Conservation (phyloP, 2,113 vertebrate genomes). For the Xenopus borealis region DNA sequence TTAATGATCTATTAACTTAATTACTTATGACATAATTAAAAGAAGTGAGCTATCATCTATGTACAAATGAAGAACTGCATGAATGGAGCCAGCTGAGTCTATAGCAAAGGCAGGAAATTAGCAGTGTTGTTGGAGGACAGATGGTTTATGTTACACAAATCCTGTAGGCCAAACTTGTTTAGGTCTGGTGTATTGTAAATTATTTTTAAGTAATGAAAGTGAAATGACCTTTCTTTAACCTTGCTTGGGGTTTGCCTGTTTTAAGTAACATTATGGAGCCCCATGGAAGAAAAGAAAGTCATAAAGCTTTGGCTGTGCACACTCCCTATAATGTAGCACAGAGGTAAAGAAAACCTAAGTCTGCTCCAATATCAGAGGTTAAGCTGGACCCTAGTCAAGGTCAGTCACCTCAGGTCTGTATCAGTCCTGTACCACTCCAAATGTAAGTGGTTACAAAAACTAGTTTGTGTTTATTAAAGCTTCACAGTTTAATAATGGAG, state of each 20-base stretch:
- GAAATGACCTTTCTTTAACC: conserved; percentile 78
- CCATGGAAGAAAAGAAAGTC: conserved; percentile 71
- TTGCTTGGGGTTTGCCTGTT: conserved; percentile 65
- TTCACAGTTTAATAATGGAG: too few relatives aligned
- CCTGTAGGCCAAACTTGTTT: conserved; percentile 83
- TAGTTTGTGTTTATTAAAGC: too few relatives aligned
- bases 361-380: background rate
- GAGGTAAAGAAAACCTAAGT: conserved; percentile 67
- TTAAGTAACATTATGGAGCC: conserved; percentile 65
- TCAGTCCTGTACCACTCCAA: too few relatives aligned
- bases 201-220: conserved; percentile 82
- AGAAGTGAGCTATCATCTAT: background rate
- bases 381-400: too few relatives aligned
- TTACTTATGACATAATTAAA: background rate
- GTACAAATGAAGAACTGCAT: conserved; percentile 53
- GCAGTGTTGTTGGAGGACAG: conserved; percentile 81
- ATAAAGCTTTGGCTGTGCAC: conserved; percentile 70
- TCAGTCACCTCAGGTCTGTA: too few relatives aligned
- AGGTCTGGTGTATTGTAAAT: conserved; percentile 82
- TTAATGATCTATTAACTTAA: too few relatives aligned
- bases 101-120: conserved; percentile 72
- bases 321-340: conserved; percentile 70
- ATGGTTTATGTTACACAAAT: conserved; percentile 85
- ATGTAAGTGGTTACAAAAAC: too few relatives aligned
- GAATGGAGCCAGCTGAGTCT: conserved; percentile 65